Conservation (phyloP, 2,113 vertebrate genomes). For the Phainopepla nitens region DNA sequence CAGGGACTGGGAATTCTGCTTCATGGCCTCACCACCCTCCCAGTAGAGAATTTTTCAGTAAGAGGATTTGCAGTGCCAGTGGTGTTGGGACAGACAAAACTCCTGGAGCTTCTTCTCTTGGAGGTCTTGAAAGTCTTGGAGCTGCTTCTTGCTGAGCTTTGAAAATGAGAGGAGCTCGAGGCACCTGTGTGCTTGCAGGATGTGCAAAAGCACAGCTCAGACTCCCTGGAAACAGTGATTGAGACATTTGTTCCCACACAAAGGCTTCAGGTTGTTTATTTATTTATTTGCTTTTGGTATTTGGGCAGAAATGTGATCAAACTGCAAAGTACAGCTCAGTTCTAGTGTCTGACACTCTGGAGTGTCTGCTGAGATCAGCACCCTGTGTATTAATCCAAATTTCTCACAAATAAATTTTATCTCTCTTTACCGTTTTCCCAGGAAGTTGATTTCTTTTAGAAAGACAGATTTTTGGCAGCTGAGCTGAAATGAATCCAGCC, state of each 20-base stretch:
- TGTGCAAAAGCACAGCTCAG: background rate
- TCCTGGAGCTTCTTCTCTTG: background rate
- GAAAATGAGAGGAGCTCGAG: background rate
- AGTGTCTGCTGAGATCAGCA: background rate
- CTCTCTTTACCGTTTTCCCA: background rate
- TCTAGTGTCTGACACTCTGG: background rate
- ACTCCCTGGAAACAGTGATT: background rate
- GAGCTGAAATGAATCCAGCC: background rate
- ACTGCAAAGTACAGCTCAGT: background rate
- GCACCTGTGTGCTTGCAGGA: background rate
- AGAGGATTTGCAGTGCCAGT: background rate
- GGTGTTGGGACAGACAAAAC: background rate
- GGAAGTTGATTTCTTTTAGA: background rate
- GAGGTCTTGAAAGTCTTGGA: background rate
- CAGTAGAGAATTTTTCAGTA: background rate
- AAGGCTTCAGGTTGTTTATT: background rate
- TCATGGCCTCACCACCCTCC: background rate
- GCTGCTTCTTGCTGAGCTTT: background rate
- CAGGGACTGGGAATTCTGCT: background rate
- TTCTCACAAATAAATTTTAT: background rate
- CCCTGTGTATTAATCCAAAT: accelerated
- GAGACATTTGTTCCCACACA: background rate
- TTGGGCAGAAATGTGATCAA: background rate
- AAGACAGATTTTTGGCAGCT: background rate
- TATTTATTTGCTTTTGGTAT: background rate